Evolutionary conservation across 1,140 invertebrate genomes (phyloP), one percentile per base, ranked within the genome.

Genomic region (Trachelipus rathkii): DNA sequence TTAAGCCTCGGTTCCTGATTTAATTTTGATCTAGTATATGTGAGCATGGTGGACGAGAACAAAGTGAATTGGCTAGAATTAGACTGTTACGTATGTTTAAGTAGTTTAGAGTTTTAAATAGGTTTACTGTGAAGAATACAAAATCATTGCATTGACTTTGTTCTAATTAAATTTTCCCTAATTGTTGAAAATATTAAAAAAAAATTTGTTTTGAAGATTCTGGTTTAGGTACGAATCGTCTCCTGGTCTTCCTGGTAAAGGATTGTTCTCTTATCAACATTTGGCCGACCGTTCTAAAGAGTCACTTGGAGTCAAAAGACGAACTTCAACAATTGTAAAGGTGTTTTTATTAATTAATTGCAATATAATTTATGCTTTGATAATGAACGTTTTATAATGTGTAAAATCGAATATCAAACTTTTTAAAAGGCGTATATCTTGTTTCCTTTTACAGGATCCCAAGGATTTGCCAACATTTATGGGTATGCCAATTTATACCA

Each of bases 261-360:
- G 50, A 13, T 60, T 60, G 50, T 60, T 60, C 8, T 60, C 50
- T 19, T 60, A 60, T 60, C 50, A 60, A 60, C 50, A 60, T 60
- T 60, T 60, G 8, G 19, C 8, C 50, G 50, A 60, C 19, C 50
- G 50, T 19, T 13, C 50, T 13, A 60, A 60, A 8, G 50, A 60
- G 19, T 33, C 33, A 33, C 6, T 33, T 33, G 50, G 50, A 15
- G 50, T 8, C 11, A 60, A 13, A 60, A 60, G 50, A 8, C 11
- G 50, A 19, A 13, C 11, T 15, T 60, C 50, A 15, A 10, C 46
- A 9, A 19, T 60, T 19, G 50, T 60, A 60, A 60, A 60, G 50
- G 50, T 60, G 19, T 13, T 13, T 60, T 60, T 60, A 3, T 60
- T 60, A 60, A 3, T 3, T 13, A n/a, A n/a, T n/a, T n/a, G n/a